Evolutionary conservation across 2,888 invertebrate genomes (phyloP), one percentile per base, ranked within the genome.

Genomic region (Lepidocyrtoides sp.): DNA sequence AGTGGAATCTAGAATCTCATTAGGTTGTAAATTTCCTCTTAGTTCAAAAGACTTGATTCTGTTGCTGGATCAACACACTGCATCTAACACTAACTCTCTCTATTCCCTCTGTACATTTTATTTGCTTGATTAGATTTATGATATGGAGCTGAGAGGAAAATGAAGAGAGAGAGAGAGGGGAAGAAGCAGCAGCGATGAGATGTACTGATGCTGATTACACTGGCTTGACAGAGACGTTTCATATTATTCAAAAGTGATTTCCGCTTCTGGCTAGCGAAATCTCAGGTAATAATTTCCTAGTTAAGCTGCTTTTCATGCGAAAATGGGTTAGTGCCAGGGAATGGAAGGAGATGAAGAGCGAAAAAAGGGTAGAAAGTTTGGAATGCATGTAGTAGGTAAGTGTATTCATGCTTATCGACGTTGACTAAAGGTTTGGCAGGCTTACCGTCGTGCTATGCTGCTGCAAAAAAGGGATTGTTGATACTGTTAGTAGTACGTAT

Each of bases 121-220:
- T 26, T 60, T 20, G 26, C 60, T 60, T 60, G 60, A 60, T 60
- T 60, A 60, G 60, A 60, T 60, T 26, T 60, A 26, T 60, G 26
- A 60, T 60, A 10, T 23, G 60, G 12, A 60, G 10, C 8, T 1
- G 51, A 51, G 51, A 51, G 51, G 51, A n/a, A 51, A 51, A 66
- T 66, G 63, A 32, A 32, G 66, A 89, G 82, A 82, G 66, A 63
- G 81, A 57, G 48, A 82, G 85, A 85, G 72, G 72, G 85, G n/a
- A 32, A 66, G 69, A 4, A 41, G 10, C 10, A 10, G 41, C 41
- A 60, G 20, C 20, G 20, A 57, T 57, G 57, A 57, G 41, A n/a
- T n/a, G n/a, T n/a, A n/a, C n/a, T 48, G 51, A 51, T 51, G n/a
- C 1, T 51, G 51, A 51, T n/a, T n/a, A n/a, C n/a, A n/a, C n/a